Evolutionary conservation across 2,113 vertebrate species (phyloP), one percentile per base, ranked within the genome.

Genomic region (Limnothrissa miodon): DNA sequence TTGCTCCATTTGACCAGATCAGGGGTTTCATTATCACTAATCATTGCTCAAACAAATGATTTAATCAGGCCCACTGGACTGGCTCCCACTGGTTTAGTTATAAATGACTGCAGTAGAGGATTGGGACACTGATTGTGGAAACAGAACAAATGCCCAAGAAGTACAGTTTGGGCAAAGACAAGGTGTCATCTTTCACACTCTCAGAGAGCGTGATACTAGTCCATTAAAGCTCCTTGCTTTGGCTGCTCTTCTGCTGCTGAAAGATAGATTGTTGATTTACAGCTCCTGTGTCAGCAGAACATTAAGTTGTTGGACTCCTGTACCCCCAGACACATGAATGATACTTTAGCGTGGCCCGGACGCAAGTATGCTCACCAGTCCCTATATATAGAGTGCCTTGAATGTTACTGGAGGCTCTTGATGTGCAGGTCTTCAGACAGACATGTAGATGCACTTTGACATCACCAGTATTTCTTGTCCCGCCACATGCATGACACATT

Each of bases 241-340:
- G 66, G 66, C 25, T 21, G 13, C 3, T 74, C 66, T 33, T 74
- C 66, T 74, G 29, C 66, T 39, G 66, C 29, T 74, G 66, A 74
- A 74, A 74, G 66, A 36, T 74, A 74, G 33, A 74, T 36, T 74
- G 66, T 11, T 74, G 25, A 74, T 74, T 74, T 74, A 74, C 66
- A 15, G 66, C 66, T 33, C 66, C 66, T 36, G 66, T 74, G 66
- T 74, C 66, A 74, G 66, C 66, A 74, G 66, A 74, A 74, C 66
- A 74, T 74, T 36, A 74, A 74, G 66, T 74, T 74, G 66, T 74
- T 74, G 25, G 66, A 74, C 66, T 74, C 29, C 66, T 74, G 66
- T 36, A 74, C 29, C 66, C 66, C 66, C 1, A 74, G 21, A 74
- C 66, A 74, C 66, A 74, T 74, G 36, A 74, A 74, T 74, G 66